Percentiles rank a stretch among this genome's conserved stretches.
Evolutionary conservation across 2,888 invertebrate genomes (phyloP).

Genomic region (Reticulitermes lucifugus): DNA sequence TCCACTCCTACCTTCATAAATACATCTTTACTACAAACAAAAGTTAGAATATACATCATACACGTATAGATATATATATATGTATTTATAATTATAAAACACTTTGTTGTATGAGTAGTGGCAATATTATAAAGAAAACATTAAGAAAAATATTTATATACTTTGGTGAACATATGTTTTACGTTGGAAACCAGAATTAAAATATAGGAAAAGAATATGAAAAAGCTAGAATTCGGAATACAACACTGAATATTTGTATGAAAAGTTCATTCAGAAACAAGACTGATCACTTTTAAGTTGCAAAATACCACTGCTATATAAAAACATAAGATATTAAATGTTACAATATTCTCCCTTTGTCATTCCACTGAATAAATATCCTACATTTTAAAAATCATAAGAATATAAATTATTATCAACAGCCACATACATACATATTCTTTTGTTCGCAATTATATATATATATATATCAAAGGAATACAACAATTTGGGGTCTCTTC

Average conservation of each 20-base stretch:
- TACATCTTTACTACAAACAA: constrained; percentile 6
- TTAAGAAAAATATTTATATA: neutral
- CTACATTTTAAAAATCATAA: neutral
- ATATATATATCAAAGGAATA: neutral
- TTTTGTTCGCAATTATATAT: neutral
- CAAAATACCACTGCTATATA: neutral
- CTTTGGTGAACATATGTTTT: neutral
- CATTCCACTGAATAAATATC: neutral
- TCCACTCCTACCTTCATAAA: neutral
- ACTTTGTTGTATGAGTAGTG: constrained; percentile 3
- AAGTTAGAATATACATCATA: constrained; percentile 11
- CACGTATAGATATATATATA: neutral
- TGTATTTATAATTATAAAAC: neutral
- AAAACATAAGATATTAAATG: neutral
- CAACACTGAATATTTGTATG: neutral
- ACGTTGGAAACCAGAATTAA: neutral
- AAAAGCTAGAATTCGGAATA: neutral
- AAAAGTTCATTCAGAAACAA: neutral
- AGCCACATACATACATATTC: constrained; percentile 11
- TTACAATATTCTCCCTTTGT: neutral
- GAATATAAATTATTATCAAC: neutral
- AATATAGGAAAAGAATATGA: neutral
- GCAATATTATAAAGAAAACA: constrained; percentile 1
- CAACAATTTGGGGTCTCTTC: neutral
- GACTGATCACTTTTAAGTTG: neutral